Evolutionary conservation across 2,113 vertebrate genomes (phyloP).

Genomic region (Rhinolophus ferrumequinum): DNA sequence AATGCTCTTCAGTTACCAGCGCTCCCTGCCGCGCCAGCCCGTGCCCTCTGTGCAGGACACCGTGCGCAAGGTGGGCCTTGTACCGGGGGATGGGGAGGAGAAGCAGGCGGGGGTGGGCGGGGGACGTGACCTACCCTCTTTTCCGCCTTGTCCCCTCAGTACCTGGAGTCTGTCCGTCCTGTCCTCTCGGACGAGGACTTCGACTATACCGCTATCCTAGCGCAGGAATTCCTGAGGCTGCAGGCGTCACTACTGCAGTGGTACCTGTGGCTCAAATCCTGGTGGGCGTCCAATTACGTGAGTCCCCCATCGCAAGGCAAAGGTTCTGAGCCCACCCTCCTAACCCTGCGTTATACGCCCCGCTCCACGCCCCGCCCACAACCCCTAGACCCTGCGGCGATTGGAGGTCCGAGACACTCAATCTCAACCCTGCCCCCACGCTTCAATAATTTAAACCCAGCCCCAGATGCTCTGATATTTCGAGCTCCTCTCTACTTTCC

Average conservation of each 20-base stretch:
- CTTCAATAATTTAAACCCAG: not conserved
- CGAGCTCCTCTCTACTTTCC: not conserved
- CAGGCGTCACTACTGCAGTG: conserved; percentile 91
- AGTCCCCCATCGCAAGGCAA: conserved; percentile 74
- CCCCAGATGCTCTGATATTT: too few relatives aligned
- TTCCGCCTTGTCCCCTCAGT: conserved; percentile 78
- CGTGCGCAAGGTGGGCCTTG: conserved; percentile 87
- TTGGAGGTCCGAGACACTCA: not conserved
- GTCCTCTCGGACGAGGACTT: conserved; percentile 87
- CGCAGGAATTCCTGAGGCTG: conserved; percentile 88
- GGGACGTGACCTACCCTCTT: not conserved
- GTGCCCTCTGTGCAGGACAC: conserved; percentile 91
- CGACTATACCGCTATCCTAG: conserved; percentile 84
- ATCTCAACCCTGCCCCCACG: not conserved
- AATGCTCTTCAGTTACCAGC: conserved; percentile 93
- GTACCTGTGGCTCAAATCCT: conserved; percentile 93
- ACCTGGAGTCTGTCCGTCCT: conserved; percentile 91
- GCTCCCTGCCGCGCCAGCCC: conserved; percentile 91
- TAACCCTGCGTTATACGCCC: not conserved
- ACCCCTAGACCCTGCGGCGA: not conserved
- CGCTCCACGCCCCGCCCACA: not conserved
- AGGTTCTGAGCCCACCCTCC: not conserved
- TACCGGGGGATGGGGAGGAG: not conserved
- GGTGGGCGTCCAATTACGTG: conserved; percentile 94
- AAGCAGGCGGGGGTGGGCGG: accelerated